Percentiles rank a stretch among this genome's conserved stretches.
These are phyloP conservation scores for Halocynthia aurantium DNA, from an alignment of 23 tunicate species.

Conservation along the genomic window DNA sequence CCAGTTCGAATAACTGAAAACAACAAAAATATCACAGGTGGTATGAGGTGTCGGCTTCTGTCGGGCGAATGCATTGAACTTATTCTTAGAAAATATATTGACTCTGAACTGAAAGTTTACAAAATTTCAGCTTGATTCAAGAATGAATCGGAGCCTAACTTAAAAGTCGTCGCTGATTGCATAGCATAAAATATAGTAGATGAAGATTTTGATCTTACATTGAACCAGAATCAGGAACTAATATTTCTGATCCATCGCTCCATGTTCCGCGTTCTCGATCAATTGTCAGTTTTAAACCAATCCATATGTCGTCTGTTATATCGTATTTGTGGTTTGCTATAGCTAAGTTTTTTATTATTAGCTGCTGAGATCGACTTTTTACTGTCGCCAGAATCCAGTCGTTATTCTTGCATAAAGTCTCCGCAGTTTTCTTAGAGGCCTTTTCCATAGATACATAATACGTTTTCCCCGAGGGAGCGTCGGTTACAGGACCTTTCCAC, in stretches of 20 bases:
- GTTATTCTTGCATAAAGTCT: not conserved
- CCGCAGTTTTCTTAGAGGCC: not conserved
- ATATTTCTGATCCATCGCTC: not conserved
- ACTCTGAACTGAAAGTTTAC: no score
- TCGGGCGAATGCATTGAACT: no score
- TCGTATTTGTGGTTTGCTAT: not conserved
- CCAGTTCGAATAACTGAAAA: slow-evolving; percentile 7
- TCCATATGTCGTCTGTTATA: not conserved
- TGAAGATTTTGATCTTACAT: no score
- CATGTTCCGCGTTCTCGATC: not conserved
- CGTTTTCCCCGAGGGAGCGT: not conserved
- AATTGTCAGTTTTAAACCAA: not conserved
- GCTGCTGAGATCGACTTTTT: not conserved
- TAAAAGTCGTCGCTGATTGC: no score
- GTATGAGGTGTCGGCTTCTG: no score
- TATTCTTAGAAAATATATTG: no score
- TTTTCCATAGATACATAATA: not conserved
- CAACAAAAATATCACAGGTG: not conserved
- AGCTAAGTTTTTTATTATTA: not conserved
- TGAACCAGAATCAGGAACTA: no score
- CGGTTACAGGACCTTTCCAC: no score
- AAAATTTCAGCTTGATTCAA: no score
- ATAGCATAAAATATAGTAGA: no score
- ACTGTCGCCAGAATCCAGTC: not conserved
- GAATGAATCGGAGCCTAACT: no score